Percentiles rank a stretch among this genome's conserved stretches.
phyloP scores from a whole-genome alignment of 2,113 vertebrate species.

The Vireo altiloquus region DNA sequence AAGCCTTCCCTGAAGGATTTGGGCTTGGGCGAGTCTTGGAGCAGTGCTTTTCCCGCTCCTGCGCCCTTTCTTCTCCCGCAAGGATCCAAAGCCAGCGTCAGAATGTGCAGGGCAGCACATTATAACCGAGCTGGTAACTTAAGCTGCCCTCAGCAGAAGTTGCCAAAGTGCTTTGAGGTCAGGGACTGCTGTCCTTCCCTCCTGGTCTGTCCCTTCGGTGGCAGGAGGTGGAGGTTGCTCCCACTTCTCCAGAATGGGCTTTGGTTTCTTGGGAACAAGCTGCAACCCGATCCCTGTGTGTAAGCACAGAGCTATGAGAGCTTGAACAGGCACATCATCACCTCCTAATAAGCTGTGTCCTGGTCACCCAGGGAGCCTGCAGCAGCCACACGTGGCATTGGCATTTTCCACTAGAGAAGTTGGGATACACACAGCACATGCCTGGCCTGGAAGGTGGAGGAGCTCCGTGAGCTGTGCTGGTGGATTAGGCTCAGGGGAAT shows the following conservation, averaged over 20 bases:
- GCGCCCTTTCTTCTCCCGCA: rapidly evolving
- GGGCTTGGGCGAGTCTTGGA: neutral
- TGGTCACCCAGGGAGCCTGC: neutral
- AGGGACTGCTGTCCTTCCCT: neutral
- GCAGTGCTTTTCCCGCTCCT: neutral
- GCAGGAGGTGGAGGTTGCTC: neutral
- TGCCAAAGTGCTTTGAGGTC: neutral
- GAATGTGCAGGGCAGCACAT: neutral
- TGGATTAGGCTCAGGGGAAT: neutral
- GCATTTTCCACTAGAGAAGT: conserved; percentile 35
- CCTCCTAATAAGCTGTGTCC: neutral
- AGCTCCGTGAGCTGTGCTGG: neutral
- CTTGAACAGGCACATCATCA: neutral
- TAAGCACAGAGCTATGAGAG: neutral
- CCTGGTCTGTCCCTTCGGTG: neutral
- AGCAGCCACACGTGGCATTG: neutral
- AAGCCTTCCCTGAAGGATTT: neutral
- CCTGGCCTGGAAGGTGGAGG: neutral
- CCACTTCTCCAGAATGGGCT: conserved; percentile 1
- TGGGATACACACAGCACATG: neutral
- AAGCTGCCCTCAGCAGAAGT: neutral
- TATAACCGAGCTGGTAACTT: neutral
- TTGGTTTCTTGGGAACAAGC: neutral
- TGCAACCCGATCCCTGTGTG: conserved; percentile 5
- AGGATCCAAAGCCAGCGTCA: neutral